A percentile compares a stretch with the other conserved stretches of the same genome.
Evolutionary conservation across 2,888 invertebrate species (phyloP).

Genomic region (Lithophane ornitopus): DNA sequence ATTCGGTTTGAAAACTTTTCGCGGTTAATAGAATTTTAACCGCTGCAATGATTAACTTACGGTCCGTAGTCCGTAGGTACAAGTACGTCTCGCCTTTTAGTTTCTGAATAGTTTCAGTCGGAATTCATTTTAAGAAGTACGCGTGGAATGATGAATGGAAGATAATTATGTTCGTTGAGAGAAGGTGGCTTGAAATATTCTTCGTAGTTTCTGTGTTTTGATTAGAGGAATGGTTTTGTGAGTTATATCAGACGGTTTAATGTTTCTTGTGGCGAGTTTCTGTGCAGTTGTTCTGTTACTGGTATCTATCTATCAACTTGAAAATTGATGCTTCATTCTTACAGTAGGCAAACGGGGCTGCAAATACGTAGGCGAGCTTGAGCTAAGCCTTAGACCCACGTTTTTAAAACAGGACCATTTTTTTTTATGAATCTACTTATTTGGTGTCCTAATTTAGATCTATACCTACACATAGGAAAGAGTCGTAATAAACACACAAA

Average conservation of each 20-base stretch:
- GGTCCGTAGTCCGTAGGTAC: conserved; percentile 45
- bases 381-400: background rate
- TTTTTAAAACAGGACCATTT: background rate
- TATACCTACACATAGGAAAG: too few relatives aligned
- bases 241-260: conserved; percentile 7
- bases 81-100: conserved; percentile 64
- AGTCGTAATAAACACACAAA: background rate
- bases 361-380: background rate
- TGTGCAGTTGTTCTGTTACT: background rate
- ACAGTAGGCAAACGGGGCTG: background rate
- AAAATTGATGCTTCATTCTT: background rate
- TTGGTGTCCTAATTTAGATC: background rate
- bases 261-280: background rate
- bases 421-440: background rate
- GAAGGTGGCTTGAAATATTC: conserved; percentile 29
- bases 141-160: conserved; percentile 56
- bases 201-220: conserved; percentile 27
- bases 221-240: conserved; percentile 13
- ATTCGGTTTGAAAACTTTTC: conserved; percentile 80
- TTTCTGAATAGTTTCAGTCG: conserved; percentile 62
- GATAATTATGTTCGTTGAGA: conserved; percentile 60
- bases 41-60: conserved; percentile 79
- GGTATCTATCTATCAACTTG: background rate
- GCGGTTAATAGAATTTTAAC: conserved; percentile 84
- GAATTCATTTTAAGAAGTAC: conserved; percentile 65